Base-by-base conservation (phyloP, 2,113 vertebrate genomes). In the Rattus rattus region DNA sequence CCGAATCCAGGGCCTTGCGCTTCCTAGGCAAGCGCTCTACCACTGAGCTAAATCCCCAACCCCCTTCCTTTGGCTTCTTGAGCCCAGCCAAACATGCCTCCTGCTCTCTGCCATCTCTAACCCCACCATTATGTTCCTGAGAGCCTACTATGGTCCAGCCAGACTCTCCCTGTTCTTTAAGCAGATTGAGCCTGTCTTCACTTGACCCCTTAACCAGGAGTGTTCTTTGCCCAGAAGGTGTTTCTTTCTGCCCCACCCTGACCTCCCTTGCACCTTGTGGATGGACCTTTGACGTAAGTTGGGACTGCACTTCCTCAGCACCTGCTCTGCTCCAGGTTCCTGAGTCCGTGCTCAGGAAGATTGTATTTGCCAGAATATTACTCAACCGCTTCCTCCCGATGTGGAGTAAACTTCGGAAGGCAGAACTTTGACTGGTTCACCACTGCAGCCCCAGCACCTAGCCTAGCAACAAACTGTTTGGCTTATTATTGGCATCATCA, bases 361-460 rank as follows among this genome's bases (percentile, higher is more conserved):
- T 93, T 73, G 63, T 80, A 52, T 85, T 52, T 95, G 8, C 65
- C 24, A 85, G 61, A 85, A 47, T 76, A 88, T 95, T 92, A 94
- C 47, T 94, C 22, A 87, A 87, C 30, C 52, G 49, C 28, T 61
- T 3, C 30, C 75, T 92, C 12, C 17, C 67, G 8, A 0, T 47
- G 77, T 5, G 10, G 20, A 85, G 14, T 63, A 75, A 84, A 56
- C 10, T 87, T 76, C 10, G 49, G 16, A 22, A 67, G 36, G 30
- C 16, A 80, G 56, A 70, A 72, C 22, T 94, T 77, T 72, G 13
- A 4, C 81, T 87, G 83, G 28, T 92, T 96, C 49, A 90, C 12
- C 61, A 36, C 69, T 14, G 9, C 70, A 54, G 56, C 36, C 24
- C 33, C 5, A 90, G 84, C 22, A 63, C 14, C 47, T 93, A 91